These are phyloP conservation scores for Pyrgus malvae DNA, from an alignment of 2,888 invertebrate genomes.

Conservation along the genomic window DNA sequence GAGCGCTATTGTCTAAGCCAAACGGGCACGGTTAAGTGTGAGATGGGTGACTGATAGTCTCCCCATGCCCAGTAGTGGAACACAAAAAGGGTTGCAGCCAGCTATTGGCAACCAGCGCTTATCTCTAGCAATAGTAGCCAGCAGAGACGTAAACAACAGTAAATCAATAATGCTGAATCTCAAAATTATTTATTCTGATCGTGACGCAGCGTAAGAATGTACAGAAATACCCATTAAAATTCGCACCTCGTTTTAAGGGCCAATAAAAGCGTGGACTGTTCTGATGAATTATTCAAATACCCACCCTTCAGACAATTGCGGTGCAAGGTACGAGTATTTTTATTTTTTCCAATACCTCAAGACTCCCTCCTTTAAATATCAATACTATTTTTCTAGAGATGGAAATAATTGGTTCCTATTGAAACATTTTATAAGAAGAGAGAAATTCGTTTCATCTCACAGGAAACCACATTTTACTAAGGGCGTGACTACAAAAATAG, in stretches of 20 bases:
- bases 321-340: constrained; percentile 10
- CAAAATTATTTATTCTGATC: background rate
- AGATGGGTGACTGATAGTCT: too few species aligned
- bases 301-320: constrained; percentile 19
- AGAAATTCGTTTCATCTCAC: too few species aligned
- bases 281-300: constrained; percentile 35
- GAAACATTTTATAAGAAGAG: too few species aligned
- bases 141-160: background rate
- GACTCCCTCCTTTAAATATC: background rate
- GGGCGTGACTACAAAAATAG: too few species aligned
- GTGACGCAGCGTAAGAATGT: constrained; percentile 8
- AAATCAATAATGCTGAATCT: constrained; percentile 6
- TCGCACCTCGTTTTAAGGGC: constrained; percentile 29
- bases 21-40: too few species aligned
- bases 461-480: too few species aligned
- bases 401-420: background rate
- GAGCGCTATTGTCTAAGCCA: too few species aligned
- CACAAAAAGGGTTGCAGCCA: too few species aligned
- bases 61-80: too few species aligned
- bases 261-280: constrained; percentile 31
- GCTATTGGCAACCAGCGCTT: background rate
- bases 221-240: constrained; percentile 15
- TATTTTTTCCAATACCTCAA: constrained; percentile 1
- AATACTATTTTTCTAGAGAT: background rate
- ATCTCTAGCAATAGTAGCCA: too few species aligned